These are phyloP conservation scores for Murina feae DNA, from an alignment of 2,113 vertebrate genomes.

Conservation along the genomic window DNA sequence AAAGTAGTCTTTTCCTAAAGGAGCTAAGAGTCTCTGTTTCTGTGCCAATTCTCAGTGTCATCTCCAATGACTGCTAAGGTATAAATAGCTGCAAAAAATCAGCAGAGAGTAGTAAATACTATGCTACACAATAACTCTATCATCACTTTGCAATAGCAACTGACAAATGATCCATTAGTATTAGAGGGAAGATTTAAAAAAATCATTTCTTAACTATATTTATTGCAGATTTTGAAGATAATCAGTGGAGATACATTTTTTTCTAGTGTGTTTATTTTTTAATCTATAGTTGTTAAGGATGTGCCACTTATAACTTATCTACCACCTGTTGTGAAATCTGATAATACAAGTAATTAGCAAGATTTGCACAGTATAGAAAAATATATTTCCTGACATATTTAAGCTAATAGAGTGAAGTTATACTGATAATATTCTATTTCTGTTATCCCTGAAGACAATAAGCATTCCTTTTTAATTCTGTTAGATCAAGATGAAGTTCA, in stretches of 20 bases:
- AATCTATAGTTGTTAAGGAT: constrained; percentile 68
- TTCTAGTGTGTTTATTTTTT: constrained; percentile 68
- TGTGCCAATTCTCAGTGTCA: neutral
- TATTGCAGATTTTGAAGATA: constrained; percentile 71
- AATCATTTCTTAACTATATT: constrained; percentile 72
- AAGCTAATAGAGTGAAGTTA: constrained; percentile 32
- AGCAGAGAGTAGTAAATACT: constrained; percentile 62
- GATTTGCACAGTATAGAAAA: constrained; percentile 60
- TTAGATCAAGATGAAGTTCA: constrained; percentile 57
- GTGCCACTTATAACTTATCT: constrained; percentile 69
- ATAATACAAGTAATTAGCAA: constrained; percentile 78
- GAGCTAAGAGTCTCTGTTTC: neutral
- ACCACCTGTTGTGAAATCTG: constrained; percentile 74
- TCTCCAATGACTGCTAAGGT: neutral
- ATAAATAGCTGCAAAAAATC: constrained; percentile 29
- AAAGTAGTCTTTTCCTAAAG: neutral
- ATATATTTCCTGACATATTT: constrained; percentile 65
- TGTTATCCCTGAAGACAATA: constrained; percentile 11
- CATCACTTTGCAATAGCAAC: constrained; percentile 67
- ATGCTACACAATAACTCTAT: constrained; percentile 58
- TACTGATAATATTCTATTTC: constrained; percentile 45
- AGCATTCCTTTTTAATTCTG: constrained; percentile 7
- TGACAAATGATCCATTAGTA: constrained; percentile 74
- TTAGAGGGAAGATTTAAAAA: constrained; percentile 72
- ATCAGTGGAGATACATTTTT: constrained; percentile 67